These are phyloP conservation scores for Stictocephala bisonia DNA, from an alignment of 2,888 invertebrate genomes.

Conservation along the genomic window DNA sequence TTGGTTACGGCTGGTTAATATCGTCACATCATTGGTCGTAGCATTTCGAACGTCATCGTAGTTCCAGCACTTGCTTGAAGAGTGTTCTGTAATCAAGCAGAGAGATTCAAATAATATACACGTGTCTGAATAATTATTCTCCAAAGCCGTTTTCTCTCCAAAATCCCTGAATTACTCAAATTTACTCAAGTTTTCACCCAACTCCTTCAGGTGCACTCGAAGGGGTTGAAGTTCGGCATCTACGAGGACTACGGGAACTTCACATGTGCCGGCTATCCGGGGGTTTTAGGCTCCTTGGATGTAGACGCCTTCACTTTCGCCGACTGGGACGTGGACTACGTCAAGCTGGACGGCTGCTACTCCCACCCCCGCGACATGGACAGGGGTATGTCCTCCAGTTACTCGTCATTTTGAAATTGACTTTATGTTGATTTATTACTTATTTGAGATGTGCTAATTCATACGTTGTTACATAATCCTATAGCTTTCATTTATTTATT, in stretches of 20 bases:
- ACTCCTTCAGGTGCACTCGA: conserved; percentile 82
- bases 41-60: no score
- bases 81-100: no score
- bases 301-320: conserved; percentile 93
- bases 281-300: conserved; percentile 86
- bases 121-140: not conserved
- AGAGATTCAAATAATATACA: no score
- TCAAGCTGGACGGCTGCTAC: conserved; percentile 97
- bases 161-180: no score
- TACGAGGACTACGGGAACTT: conserved; percentile 98
- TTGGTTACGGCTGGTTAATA: no score
- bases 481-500: no score
- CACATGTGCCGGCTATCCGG: conserved; percentile 98
- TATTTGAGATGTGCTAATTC: no score
- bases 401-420: no score
- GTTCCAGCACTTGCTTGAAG: no score
- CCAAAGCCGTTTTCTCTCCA: not conserved
- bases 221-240: conserved; percentile 95
- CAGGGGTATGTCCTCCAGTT: conserved; percentile 68
- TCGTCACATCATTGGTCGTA: no score
- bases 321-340: conserved; percentile 96
- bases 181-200: conserved; percentile 17
- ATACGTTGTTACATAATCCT: no score
- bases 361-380: conserved; percentile 91
- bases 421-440: no score